These are phyloP conservation scores for Oikopleura vanhoeffeni DNA, from an alignment of 23 tunicate genomes.

Conservation along the genomic window DNA sequence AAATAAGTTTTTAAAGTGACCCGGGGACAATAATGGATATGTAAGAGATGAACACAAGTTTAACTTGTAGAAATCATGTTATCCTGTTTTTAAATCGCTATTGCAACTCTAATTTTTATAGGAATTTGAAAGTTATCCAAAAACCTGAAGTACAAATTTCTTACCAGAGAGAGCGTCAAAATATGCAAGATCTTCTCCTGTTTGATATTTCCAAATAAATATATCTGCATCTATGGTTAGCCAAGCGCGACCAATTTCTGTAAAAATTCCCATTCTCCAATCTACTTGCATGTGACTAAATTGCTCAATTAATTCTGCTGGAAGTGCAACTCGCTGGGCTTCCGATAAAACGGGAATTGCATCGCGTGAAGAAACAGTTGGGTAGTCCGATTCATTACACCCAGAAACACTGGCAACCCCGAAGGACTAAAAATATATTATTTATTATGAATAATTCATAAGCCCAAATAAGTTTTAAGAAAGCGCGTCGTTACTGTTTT, in stretches of 20 bases:
- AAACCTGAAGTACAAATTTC: neutral
- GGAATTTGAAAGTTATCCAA: neutral
- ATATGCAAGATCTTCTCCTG: slow-evolving; percentile 84
- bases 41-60: no score
- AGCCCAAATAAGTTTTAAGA: no score
- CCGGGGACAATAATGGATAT: no score
- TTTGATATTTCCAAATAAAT: slow-evolving; percentile 73
- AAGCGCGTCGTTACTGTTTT: no score
- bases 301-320: slow-evolving; percentile 89
- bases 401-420: neutral
- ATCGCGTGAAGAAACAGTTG: neutral
- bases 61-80: no score
- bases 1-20: no score
- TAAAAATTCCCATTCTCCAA: slow-evolving; percentile 64
- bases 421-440: no score
- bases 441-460: no score
- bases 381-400: neutral
- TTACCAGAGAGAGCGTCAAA: slow-evolving; percentile 46
- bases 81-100: no score
- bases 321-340: slow-evolving; percentile 40
- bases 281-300: slow-evolving; percentile 91
- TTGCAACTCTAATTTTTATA: no score
- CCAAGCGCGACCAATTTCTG: slow-evolving; percentile 87
- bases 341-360: slow-evolving; percentile 41
- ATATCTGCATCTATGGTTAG: slow-evolving; percentile 91